A percentile compares a stretch with the other conserved stretches of the same genome.
These are phyloP conservation scores for Ceratitis capitata DNA, from an alignment of 1,140 invertebrate species.

Conservation along the genomic window DNA sequence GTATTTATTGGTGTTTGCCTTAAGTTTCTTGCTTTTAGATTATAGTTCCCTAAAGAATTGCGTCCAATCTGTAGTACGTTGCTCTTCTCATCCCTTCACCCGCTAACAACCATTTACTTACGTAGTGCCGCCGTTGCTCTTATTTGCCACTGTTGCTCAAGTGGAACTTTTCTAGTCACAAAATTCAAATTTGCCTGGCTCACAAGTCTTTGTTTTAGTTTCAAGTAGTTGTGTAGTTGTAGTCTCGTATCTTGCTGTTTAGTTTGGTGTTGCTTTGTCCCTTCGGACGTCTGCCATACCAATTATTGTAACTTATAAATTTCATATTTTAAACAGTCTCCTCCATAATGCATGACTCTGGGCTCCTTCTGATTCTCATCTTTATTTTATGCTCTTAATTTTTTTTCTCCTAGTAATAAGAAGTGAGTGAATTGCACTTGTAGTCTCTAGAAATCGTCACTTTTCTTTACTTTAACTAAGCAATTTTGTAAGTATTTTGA, in stretches of 20 bases:
- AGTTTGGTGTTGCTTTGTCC: not conserved
- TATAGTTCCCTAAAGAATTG: conserved; percentile 1
- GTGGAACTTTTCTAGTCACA: not conserved
- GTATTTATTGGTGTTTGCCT: conserved; percentile 34
- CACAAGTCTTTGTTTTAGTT: conserved; percentile 33
- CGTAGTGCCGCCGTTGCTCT: not conserved
- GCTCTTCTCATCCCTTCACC: too few relatives aligned
- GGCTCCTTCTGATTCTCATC: not conserved
- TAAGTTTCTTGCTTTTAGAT: conserved; percentile 13
- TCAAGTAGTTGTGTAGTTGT: not conserved
- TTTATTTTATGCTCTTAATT: not conserved
- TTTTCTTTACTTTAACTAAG: not conserved
- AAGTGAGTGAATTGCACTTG: not conserved
- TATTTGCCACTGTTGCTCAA: not conserved
- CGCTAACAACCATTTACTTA: not conserved
- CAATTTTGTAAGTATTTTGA: not conserved
- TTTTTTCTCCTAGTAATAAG: not conserved
- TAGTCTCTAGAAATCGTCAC: not conserved
- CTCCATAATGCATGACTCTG: not conserved
- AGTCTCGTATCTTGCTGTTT: not conserved
- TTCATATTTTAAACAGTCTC: not conserved
- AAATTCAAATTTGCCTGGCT: conserved; percentile 4
- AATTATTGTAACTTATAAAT: not conserved
- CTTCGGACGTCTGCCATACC: not conserved
- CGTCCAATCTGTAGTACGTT: not conserved